These are phyloP conservation scores for Coregonus ussuriensis DNA, from an alignment of 2,797 vertebrate species.

Conservation along the genomic window DNA sequence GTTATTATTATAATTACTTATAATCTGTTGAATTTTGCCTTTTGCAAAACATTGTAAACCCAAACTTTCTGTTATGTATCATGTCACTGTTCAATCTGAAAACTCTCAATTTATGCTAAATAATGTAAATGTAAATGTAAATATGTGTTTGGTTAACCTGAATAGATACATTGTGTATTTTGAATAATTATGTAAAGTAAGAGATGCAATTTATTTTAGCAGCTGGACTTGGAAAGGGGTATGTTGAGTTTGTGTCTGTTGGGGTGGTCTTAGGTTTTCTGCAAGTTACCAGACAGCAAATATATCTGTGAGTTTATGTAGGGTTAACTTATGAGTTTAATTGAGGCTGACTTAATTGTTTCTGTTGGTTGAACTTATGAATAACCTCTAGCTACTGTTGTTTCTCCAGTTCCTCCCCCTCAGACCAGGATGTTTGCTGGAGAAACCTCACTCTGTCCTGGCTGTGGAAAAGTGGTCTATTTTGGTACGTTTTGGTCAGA, in stretches of 20 bases:
- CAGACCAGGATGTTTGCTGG: conserved; percentile 66
- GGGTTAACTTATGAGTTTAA: background rate
- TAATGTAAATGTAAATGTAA: too few species aligned
- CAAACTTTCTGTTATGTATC: background rate
- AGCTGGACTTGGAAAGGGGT: background rate
- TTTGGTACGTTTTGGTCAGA: conserved; percentile 28
- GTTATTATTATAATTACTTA: background rate
- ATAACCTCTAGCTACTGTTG: background rate
- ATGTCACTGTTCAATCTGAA: background rate
- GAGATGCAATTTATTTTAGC: background rate
- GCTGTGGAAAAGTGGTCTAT: conserved; percentile 71
- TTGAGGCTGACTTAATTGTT: background rate
- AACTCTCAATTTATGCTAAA: background rate
- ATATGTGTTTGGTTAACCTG: background rate
- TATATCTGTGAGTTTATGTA: background rate
- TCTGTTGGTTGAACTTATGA: background rate
- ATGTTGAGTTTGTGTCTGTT: background rate
- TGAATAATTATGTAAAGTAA: background rate
- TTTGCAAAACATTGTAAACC: too few species aligned
- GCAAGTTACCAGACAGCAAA: too few species aligned
- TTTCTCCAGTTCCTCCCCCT: conserved; percentile 5
- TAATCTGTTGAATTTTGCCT: background rate
- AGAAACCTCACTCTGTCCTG: conserved; percentile 70
- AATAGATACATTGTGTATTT: background rate
- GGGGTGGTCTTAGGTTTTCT: too few species aligned